These are phyloP conservation scores for Poliocrania exsul DNA, from an alignment of 2,797 vertebrate species.

Conservation along the genomic window DNA sequence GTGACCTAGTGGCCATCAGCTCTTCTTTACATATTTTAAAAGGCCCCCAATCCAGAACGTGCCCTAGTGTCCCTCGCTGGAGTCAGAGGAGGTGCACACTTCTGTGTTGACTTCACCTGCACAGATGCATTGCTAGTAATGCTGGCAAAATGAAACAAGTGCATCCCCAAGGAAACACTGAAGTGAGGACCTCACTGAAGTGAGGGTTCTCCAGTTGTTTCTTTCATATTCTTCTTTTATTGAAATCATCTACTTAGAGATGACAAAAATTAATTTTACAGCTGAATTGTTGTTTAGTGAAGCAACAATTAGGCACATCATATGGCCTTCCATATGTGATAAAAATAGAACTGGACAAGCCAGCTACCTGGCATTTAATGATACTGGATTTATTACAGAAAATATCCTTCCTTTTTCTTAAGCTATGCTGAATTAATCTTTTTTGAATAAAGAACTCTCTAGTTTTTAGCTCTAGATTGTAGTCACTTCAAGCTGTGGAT, in stretches of 20 bases:
- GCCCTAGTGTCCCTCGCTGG: rapidly evolving
- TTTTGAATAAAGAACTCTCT: neutral
- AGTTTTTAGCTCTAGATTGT: neutral
- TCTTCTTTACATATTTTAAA: neutral
- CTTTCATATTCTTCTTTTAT: neutral
- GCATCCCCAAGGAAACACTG: rapidly evolving
- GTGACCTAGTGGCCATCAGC: neutral
- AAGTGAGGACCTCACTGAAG: neutral
- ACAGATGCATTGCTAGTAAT: neutral
- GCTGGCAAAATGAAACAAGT: neutral
- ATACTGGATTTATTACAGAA: neutral
- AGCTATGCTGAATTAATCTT: neutral
- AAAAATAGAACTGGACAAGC: neutral
- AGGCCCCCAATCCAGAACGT: neutral
- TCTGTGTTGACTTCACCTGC: neutral
- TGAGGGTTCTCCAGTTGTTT: neutral
- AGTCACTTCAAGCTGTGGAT: neutral
- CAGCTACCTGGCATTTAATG: neutral
- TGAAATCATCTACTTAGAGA: neutral
- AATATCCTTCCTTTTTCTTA: neutral
- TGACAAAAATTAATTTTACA: neutral
- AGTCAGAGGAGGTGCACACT: neutral
- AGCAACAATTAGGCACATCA: neutral
- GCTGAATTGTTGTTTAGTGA: neutral
- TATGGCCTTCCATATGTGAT: neutral